Evolutionary conservation across 2,888 invertebrate species (phyloP).

Genomic region (Cephus rjabovi): DNA sequence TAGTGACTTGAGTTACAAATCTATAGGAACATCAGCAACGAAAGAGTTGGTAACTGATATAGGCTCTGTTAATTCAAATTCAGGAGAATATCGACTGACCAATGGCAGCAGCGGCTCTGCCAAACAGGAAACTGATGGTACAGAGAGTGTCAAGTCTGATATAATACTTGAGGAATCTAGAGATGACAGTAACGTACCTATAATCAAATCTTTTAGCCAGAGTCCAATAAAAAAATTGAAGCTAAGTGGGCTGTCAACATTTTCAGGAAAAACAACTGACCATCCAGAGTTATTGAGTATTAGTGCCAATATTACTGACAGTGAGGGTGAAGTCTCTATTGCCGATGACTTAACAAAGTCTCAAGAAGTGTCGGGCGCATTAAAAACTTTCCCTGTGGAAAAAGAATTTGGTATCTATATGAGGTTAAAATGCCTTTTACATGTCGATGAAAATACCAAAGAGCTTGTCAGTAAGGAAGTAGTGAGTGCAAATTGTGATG

Average conservation of each 20-base stretch:
- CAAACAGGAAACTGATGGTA: slow-evolving; percentile 37
- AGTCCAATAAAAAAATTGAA: slow-evolving; percentile 26
- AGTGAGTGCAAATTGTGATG: slow-evolving; percentile 48
- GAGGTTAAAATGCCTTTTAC: slow-evolving; percentile 51
- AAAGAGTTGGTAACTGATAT: slow-evolving; percentile 34
- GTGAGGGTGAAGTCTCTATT: slow-evolving; percentile 48
- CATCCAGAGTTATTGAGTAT: slow-evolving; percentile 45
- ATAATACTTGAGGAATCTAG: slow-evolving; percentile 30
- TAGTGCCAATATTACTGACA: slow-evolving; percentile 54
- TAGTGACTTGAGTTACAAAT: slow-evolving; percentile 39
- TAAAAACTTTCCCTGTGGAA: slow-evolving; percentile 43
- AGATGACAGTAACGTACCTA: slow-evolving; percentile 7
- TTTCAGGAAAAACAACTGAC: slow-evolving; percentile 14
- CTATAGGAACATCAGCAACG: slow-evolving; percentile 11
- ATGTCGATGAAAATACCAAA: slow-evolving; percentile 53
- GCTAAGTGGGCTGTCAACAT: slow-evolving; percentile 14
- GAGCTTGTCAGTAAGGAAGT: slow-evolving; percentile 52
- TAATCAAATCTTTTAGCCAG: slow-evolving; percentile 5
- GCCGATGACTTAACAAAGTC: slow-evolving; percentile 39
- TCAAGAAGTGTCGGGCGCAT: slow-evolving; percentile 27
- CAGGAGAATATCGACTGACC: slow-evolving; percentile 27
- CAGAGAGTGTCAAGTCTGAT: slow-evolving; percentile 36
- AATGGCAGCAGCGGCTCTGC: slow-evolving; percentile 44
- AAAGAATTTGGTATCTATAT: slow-evolving; percentile 51
- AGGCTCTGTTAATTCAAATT: slow-evolving; percentile 32